A percentile compares a stretch with the other conserved stretches of the same genome.
Conservation (phyloP, 2,888 invertebrate species). For the Dicycla oo region DNA sequence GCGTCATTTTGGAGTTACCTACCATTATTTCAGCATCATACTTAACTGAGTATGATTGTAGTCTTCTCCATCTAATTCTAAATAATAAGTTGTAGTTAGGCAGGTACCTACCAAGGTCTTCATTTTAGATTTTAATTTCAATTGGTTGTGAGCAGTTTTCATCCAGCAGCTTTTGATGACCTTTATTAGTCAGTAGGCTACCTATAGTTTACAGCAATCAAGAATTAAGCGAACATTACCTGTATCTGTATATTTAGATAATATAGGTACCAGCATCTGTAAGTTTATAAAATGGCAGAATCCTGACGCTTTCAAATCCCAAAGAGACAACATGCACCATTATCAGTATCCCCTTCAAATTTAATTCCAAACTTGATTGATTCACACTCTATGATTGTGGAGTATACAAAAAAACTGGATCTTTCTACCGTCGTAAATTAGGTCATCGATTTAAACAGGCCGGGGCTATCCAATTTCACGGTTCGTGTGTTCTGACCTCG, state of each 20-base stretch:
- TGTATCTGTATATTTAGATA: not conserved
- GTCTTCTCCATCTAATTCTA: too few species aligned
- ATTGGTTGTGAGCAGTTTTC: too few species aligned
- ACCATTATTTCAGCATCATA: too few species aligned
- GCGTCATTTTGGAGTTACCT: too few species aligned
- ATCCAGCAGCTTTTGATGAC: too few species aligned
- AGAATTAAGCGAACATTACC: not conserved
- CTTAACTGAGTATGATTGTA: too few species aligned
- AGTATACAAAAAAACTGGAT: slow-evolving; percentile 27
- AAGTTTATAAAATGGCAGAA: not conserved
- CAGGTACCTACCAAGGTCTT: too few species aligned
- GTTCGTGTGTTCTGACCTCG: slow-evolving; percentile 64
- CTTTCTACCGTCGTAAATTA: slow-evolving; percentile 65
- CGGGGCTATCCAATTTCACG: slow-evolving; percentile 78
- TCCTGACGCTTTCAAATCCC: not conserved
- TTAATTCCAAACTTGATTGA: slow-evolving; percentile 38
- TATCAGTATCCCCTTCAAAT: slow-evolving; percentile 20
- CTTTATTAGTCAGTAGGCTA: too few species aligned
- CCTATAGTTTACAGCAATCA: not conserved
- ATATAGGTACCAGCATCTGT: not conserved
- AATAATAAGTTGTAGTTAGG: too few species aligned
- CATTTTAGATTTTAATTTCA: too few species aligned
- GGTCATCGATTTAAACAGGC: slow-evolving; percentile 76
- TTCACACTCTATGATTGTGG: slow-evolving; percentile 8
- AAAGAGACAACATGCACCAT: not conserved